Evolutionary conservation across 30 jellyfish, hydroid and myxozoan genomes (phyloP).

Genomic region (Aurelia aurita complex sp. Pacific): DNA sequence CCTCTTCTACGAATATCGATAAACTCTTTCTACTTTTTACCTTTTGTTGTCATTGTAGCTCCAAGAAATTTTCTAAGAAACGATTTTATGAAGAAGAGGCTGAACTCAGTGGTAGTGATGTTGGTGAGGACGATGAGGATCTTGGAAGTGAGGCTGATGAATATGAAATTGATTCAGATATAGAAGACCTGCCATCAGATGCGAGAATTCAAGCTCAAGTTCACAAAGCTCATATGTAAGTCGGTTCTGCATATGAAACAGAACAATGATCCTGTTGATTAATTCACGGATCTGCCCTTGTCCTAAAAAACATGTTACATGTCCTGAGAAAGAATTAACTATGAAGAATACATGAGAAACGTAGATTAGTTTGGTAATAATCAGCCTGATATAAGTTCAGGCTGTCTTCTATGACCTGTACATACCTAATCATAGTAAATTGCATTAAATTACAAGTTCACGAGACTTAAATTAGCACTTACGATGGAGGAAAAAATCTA

Average conservation of each 20-base stretch:
- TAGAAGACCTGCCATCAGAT: constrained; percentile 81
- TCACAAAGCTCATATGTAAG: constrained; percentile 88
- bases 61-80: constrained; percentile 59
- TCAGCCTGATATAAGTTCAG: too few species aligned
- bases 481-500: too few species aligned
- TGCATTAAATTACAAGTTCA: too few species aligned
- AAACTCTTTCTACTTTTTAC: background rate
- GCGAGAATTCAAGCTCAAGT: constrained; percentile 75
- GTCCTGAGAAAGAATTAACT: too few species aligned
- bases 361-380: too few species aligned
- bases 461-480: too few species aligned
- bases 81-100: constrained; percentile 91
- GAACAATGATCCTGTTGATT: background rate
- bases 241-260: background rate
- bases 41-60: constrained; percentile 6
- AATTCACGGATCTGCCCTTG: background rate
- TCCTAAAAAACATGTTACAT: too few species aligned
- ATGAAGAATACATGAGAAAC: too few species aligned
- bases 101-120: constrained; percentile 93
- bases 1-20: background rate
- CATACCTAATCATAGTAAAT: too few species aligned
- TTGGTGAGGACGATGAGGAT: constrained; percentile 88
- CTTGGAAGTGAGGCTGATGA: constrained; percentile 95
- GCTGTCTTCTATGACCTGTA: too few species aligned
- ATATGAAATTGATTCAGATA: constrained; percentile 82